phyloP scores from a whole-genome alignment of 2,113 vertebrate genomes.

The Xenopus laevis region DNA sequence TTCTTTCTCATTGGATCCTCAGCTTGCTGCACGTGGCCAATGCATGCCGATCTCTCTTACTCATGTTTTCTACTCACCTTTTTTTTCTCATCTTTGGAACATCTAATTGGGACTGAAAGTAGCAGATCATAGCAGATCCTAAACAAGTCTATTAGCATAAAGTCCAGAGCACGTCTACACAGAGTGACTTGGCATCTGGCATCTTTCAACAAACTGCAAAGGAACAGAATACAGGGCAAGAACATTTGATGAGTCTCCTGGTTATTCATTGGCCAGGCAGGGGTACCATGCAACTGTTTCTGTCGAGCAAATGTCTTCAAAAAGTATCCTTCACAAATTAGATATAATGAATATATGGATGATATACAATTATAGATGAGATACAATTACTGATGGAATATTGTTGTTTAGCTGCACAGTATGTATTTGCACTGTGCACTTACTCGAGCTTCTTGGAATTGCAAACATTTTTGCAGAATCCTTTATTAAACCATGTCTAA shows the following conservation, averaged over 20 bases:
- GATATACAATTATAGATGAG: too few relatives aligned
- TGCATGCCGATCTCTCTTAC: background rate
- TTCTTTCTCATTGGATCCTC: background rate
- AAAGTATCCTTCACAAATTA: too few relatives aligned
- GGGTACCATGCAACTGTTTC: background rate
- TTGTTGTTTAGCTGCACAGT: too few relatives aligned
- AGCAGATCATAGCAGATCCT: slow-evolving; percentile 2
- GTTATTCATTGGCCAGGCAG: background rate
- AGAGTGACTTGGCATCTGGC: slow-evolving; percentile 12
- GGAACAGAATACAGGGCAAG: background rate
- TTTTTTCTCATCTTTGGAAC: slow-evolving; percentile 14
- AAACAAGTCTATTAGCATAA: background rate
- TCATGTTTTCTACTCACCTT: slow-evolving; percentile 4
- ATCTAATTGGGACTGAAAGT: slow-evolving; percentile 32
- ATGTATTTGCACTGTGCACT: too few relatives aligned
- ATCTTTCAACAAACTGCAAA: slow-evolving; percentile 9
- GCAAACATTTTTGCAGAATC: too few relatives aligned
- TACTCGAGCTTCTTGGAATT: too few relatives aligned
- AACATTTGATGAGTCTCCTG: background rate
- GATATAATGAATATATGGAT: too few relatives aligned
- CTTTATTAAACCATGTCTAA: too few relatives aligned
- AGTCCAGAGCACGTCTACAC: slow-evolving; percentile 2
- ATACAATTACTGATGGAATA: too few relatives aligned
- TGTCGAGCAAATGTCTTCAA: too few relatives aligned
- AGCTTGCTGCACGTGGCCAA: background rate